Percentiles rank a stretch among this genome's conserved stretches.
These are phyloP conservation scores for Chelonus insularis DNA, from an alignment of 1,140 invertebrate species.

Conservation along the genomic window DNA sequence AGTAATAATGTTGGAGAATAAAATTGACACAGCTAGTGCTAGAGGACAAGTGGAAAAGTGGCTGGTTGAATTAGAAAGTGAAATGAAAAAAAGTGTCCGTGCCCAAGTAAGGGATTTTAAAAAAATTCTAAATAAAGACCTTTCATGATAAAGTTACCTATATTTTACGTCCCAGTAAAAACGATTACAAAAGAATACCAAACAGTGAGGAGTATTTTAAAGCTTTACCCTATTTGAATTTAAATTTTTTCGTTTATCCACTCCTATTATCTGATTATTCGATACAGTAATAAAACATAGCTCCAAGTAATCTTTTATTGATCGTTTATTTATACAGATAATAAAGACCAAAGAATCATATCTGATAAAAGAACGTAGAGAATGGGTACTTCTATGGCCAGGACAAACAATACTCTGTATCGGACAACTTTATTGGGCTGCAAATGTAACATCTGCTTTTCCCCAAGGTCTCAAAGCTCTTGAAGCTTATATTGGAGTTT, in stretches of 20 bases:
- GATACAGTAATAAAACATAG: no score
- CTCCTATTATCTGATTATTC: no score
- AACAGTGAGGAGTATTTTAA: no score
- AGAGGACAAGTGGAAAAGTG: conserved; percentile 96
- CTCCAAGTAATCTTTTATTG: no score
- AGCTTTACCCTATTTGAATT: no score
- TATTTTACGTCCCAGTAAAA: no score
- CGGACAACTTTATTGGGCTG: conserved; percentile 87
- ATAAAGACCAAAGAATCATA: conserved; percentile 69
- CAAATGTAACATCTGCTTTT: conserved; percentile 77
- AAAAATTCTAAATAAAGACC: no score
- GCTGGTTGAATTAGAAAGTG: conserved; percentile 86
- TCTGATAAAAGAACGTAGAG: conserved; percentile 63
- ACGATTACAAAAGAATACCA: no score
- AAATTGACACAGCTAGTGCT: conserved; percentile 86
- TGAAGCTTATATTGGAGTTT: conserved; percentile 62
- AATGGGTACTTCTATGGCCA: conserved; percentile 89
- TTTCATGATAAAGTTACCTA: no score
- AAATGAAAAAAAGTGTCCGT: conserved; percentile 89
- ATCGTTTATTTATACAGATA: conserved; percentile 46
- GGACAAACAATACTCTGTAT: conserved; percentile 88
- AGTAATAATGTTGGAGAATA: conserved; percentile 73
- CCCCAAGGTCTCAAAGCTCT: conserved; percentile 60
- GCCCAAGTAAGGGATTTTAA: conserved; percentile 67
- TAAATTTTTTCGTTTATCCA: no score